Conservation (phyloP, 1,140 invertebrate species). For the Hyles euphorbiae region DNA sequence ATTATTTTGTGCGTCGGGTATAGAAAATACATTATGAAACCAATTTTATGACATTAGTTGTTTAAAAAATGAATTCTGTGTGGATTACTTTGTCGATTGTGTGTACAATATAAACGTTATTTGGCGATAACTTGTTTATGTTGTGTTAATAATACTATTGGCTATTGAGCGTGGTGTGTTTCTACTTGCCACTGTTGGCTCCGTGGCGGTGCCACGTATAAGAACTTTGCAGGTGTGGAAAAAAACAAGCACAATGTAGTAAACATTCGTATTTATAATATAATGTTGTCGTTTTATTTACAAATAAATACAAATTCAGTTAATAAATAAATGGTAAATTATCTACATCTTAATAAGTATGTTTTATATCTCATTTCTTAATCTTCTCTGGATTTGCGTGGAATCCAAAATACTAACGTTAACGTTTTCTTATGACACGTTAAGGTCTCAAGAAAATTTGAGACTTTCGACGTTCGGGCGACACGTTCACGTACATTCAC, state of each 20-base stretch:
- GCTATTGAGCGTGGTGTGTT: too few species aligned
- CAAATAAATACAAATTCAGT: conserved; percentile 76
- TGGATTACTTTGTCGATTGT: too few species aligned
- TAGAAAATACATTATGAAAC: too few species aligned
- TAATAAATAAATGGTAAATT: conserved; percentile 76
- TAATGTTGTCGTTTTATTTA: conserved; percentile 74
- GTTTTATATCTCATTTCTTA: conserved; percentile 74
- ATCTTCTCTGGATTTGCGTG: conserved; percentile 68
- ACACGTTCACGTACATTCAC: conserved; percentile 75
- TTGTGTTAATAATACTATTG: too few species aligned
- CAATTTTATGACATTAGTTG: too few species aligned
- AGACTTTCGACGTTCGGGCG: conserved; percentile 72
- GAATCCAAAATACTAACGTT: conserved; percentile 74
- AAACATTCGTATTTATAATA: conserved; percentile 76
- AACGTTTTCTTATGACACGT: conserved; percentile 74
- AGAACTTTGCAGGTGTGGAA: conserved; percentile 16
- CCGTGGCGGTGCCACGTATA: too few species aligned
- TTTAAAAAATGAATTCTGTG: too few species aligned
- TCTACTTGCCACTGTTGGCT: too few species aligned
- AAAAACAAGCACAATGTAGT: conserved; percentile 70
- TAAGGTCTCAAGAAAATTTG: conserved; percentile 74
- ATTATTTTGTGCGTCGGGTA: too few species aligned
- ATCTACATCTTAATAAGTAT: conserved; percentile 75
- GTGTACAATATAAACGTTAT: too few species aligned
- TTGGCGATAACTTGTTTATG: too few species aligned